A percentile compares a stretch with the other conserved stretches of the same genome.
These are phyloP conservation scores for Lagopus muta DNA, from an alignment of 2,113 vertebrate genomes.

Conservation along the genomic window DNA sequence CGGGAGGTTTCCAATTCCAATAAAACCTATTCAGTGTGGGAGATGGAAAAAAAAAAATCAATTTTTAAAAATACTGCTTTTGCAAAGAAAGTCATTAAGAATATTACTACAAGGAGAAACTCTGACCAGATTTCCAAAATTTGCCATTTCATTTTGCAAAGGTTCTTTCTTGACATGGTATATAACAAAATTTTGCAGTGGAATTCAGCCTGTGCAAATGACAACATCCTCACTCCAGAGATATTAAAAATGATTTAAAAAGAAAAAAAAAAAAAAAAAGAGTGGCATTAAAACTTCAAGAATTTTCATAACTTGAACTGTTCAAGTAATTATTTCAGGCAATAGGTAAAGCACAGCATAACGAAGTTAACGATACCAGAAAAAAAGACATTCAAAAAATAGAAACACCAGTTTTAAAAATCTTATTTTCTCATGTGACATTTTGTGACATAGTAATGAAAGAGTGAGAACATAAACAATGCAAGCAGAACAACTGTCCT, in stretches of 20 bases:
- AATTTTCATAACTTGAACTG: rapidly evolving
- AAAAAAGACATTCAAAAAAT: rapidly evolving
- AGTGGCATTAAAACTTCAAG: not conserved
- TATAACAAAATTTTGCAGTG: not conserved
- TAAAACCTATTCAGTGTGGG: conserved; percentile 65
- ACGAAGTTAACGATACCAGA: rapidly evolving
- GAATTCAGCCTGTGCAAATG: not conserved
- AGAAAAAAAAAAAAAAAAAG: not conserved
- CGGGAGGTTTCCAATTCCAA: conserved; percentile 84
- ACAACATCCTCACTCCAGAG: not conserved
- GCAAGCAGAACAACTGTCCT: not conserved
- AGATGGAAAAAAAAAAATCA: not conserved
- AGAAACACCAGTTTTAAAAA: not conserved
- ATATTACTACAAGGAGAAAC: not conserved
- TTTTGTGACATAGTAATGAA: not conserved
- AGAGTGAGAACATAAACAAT: not conserved
- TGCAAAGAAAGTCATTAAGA: not conserved
- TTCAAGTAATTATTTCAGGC: not conserved
- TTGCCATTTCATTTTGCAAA: not conserved
- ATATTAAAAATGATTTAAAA: not conserved
- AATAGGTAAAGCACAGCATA: not conserved
- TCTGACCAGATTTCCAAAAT: not conserved
- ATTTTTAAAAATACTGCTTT: not conserved
- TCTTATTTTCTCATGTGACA: not conserved
- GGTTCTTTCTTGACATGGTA: not conserved